Conservation (phyloP, 2,797 vertebrate genomes). For the Falco columbarius region DNA sequence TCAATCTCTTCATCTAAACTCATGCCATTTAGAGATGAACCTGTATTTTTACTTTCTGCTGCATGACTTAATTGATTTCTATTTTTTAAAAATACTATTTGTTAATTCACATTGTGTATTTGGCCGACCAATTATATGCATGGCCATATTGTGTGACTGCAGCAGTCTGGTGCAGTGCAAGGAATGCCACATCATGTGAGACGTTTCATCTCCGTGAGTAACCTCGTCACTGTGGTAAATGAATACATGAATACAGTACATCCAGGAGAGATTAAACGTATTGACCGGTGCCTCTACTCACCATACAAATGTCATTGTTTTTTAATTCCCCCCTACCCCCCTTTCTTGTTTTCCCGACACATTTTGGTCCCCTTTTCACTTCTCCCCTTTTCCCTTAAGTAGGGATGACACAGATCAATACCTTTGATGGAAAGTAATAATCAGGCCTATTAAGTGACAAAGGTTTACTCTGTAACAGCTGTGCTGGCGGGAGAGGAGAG, state of each 20-base stretch:
- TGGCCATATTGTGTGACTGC: constrained; percentile 64
- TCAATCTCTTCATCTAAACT: background rate
- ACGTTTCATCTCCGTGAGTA: constrained; percentile 35
- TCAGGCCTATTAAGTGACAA: constrained; percentile 99
- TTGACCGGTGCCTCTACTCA: constrained; percentile 1
- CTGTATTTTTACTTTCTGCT: constrained; percentile 51
- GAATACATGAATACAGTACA: constrained; percentile 19
- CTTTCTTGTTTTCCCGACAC: constrained; percentile 54
- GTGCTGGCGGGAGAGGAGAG: constrained; percentile 97
- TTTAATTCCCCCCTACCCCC: background rate
- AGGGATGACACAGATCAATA: constrained; percentile 96
- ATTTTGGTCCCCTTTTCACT: constrained; percentile 63
- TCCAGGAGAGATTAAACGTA: constrained; percentile 1
- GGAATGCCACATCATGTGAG: constrained; percentile 20
- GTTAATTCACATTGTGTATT: constrained; percentile 47
- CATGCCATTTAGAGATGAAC: background rate
- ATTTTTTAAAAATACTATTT: constrained; percentile 38
- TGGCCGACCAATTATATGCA: constrained; percentile 37
- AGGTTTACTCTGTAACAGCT: constrained; percentile 99
- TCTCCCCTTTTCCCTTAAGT: constrained; percentile 84
- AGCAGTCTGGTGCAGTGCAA: constrained; percentile 8
- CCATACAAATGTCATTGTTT: background rate
- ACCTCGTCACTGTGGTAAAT: background rate
- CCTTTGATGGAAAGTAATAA: constrained; percentile 98
- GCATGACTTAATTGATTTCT: constrained; percentile 52